Evolutionary conservation across 2,797 vertebrate genomes (phyloP).

Genomic region (Xerus rutilus): DNA sequence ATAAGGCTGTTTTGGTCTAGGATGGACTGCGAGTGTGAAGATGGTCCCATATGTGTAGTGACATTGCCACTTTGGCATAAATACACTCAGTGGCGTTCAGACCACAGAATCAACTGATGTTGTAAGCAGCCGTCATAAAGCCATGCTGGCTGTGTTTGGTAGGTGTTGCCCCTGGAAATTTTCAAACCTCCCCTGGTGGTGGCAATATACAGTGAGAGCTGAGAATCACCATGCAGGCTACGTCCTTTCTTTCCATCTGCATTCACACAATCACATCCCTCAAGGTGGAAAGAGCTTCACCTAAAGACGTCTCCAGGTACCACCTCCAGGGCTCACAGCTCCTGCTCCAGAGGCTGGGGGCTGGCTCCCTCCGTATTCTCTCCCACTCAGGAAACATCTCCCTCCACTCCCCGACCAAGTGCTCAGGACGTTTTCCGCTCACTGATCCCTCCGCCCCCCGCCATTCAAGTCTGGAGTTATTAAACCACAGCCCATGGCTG

Average conservation of each 20-base stretch:
- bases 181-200: neutral
- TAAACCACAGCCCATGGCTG: constrained; percentile 78
- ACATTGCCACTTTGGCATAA: neutral
- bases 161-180: neutral
- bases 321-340: accelerated
- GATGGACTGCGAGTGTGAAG: no score
- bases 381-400: neutral
- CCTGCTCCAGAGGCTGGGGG: neutral
- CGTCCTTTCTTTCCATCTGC: neutral
- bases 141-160: neutral
- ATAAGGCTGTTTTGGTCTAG: neutral
- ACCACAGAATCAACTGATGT: neutral
- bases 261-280: neutral
- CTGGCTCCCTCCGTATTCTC: neutral
- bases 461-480: constrained; percentile 77
- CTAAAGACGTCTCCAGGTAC: neutral
- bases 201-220: neutral
- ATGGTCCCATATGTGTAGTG: neutral
- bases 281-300: neutral
- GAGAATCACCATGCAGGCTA: neutral
- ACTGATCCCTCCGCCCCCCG: constrained; percentile 21
- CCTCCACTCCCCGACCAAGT: constrained; percentile 21
- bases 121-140: neutral
- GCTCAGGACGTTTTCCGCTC: constrained; percentile 71
- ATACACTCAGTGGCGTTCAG: neutral